phyloP scores from a whole-genome alignment of 2,113 vertebrate genomes.

The Lophotis ruficrista region DNA sequence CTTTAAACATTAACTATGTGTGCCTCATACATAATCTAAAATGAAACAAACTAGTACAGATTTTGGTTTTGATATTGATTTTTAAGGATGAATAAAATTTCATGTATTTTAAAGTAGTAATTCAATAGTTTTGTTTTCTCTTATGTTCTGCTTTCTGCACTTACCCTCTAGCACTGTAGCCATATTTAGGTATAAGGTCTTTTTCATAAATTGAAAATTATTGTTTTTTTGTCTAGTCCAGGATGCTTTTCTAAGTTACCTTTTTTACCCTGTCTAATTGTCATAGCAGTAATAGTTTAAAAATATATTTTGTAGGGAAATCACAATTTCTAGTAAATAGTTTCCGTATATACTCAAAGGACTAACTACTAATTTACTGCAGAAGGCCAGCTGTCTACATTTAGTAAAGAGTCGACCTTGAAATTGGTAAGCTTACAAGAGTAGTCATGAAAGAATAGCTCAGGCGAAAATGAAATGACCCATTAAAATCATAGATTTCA shows the following conservation, averaged over 20 bases:
- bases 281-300: background rate
- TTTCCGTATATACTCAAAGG: background rate
- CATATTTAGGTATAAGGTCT: background rate
- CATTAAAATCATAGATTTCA: slow-evolving; percentile 10
- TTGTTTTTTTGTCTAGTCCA: background rate
- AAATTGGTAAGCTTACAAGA: slow-evolving; percentile 2
- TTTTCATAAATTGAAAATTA: background rate
- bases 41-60: background rate
- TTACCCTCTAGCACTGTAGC: background rate
- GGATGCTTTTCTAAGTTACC: background rate
- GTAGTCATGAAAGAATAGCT: background rate
- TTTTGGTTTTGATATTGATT: background rate
- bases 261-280: background rate
- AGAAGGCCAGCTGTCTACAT: background rate
- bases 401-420: background rate
- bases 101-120: background rate
- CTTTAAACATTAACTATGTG: background rate
- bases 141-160: background rate
- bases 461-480: background rate
- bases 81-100: background rate
- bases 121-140: background rate
- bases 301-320: background rate
- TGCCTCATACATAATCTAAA: background rate
- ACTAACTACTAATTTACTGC: background rate
- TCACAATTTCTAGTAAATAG: background rate